Evolutionary conservation across 2,113 vertebrate species (phyloP), one percentile per base, ranked within the genome.

Genomic region (Halcyon senegalensis): DNA sequence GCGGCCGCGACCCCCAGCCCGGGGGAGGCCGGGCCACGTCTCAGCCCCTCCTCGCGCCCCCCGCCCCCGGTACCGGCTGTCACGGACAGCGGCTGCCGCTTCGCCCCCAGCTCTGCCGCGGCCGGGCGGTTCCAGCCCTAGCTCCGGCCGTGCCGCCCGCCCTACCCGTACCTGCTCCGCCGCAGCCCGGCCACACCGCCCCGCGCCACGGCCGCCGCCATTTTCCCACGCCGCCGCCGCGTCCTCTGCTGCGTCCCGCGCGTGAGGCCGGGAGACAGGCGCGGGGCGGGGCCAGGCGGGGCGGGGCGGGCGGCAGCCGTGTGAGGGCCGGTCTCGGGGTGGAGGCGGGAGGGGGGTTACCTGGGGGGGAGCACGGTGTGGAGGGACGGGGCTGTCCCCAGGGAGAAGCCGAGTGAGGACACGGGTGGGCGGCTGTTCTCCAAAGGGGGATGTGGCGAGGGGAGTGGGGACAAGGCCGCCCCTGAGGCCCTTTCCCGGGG

Each of bases 81-180:
- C 92, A 76, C 9, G 15, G 25, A 27, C 39, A 24, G 16, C 56
- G 10, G 23, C n/a, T 15, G 27, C 23, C 53, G 28, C 70, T 37
- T 50, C 23, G 3, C 13, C 35, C 27, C 23, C 33, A 20, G 7
- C 46, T 14, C 53, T 21, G 53, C 62, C n/a, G 8, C 2, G 8
- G 6, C 44, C 16, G 12, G 16, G 9, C 76, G 35, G 18, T 2
- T 11, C 37, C 51, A 19, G 30, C 12, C 13, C 30, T 16, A 10
- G 11, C 31, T 14, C 17, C 7, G 11, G 4, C 44, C 15, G 2
- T 5, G 11, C 35, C 4, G 59, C 43, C 14, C 16, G 43, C 43
- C 44, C 15, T 5, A 9, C 4, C 56, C 59, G 15, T 97, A 98
- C 98, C 98, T 97, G 96, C 59, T 95, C 81, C 90, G 60, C 74